Evolutionary conservation across 2,113 vertebrate genomes (phyloP), one percentile per base, ranked within the genome.

Genomic region (Polypterus senegalus): DNA sequence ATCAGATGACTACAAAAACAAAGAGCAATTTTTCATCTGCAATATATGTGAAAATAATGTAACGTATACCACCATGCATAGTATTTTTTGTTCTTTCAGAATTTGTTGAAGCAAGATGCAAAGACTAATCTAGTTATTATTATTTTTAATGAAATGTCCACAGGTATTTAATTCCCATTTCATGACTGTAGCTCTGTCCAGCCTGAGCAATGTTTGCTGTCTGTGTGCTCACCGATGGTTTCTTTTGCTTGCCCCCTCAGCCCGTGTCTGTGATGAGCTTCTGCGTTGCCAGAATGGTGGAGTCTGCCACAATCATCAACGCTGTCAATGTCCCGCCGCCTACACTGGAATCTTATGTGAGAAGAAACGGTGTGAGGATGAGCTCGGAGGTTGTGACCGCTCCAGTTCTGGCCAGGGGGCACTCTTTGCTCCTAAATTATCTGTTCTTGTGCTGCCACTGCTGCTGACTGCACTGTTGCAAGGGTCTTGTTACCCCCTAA

Each of bases 201-300:
- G 2, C 27, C 27, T 27, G 27, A 27, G 27, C 27, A 27, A 27
- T 27, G 27, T 27, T 27, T 27, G 27, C 27, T 27, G 27, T 27
- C 27, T 27, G 27, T 27, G 27, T 27, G 27, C 27, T 27, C 27
- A 27, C 3, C 46, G 5, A 7, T 46, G 52, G 4, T 49, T 70
- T 43, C 55, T 60, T 62, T 71, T 63, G 59, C 61, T 68, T 60
- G 60, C 73, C 80, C 70, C 74, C 77, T 71, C 90, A 99, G 96
- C 92, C 46, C 94, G 89, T 3, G 90, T 98, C 56, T 99, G 96
- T 3, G 93, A 99, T 87, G 91, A 97, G 10, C 85, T 98, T 3
- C 88, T 87, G 76, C 93, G 91, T 61, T 99, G 96, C 79, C 93
- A 97, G 84, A 98, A 98, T 3, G 95, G 93, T 9, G 96, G 96